phyloP scores from a whole-genome alignment of 2,113 vertebrate species.

The Craseonycteris thonglongyai region DNA sequence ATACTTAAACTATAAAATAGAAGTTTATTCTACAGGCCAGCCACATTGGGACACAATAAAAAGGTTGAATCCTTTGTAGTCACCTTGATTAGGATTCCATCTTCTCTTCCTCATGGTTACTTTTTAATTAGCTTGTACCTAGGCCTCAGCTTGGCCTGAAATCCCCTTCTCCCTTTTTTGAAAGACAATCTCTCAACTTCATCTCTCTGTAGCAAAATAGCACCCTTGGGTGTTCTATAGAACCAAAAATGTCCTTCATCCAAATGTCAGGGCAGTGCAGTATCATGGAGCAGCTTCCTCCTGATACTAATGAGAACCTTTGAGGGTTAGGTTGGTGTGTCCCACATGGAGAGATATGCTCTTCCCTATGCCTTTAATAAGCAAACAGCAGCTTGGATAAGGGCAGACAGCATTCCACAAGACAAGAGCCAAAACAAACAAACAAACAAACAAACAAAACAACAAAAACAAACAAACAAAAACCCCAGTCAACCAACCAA shows the following conservation, averaged over 20 bases:
- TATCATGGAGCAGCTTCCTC: background rate
- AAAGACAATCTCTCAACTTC: background rate
- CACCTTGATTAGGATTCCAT: background rate
- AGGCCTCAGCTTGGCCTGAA: constrained; percentile 21
- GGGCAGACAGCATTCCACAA: background rate
- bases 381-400: background rate
- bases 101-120: background rate
- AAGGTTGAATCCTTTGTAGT: background rate
- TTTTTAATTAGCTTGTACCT: constrained; percentile 45
- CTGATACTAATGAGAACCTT: background rate
- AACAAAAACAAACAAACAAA: background rate
- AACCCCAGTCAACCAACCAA: background rate
- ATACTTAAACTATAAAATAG: constrained; percentile 44
- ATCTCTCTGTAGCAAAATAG: background rate
- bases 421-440: background rate
- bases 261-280: background rate
- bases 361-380: background rate
- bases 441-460: background rate
- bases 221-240: background rate
- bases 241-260: background rate
- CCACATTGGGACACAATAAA: background rate
- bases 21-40: constrained; percentile 4
- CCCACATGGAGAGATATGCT: background rate
- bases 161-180: background rate
- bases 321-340: background rate